A percentile compares a stretch with the other conserved stretches of the same genome.
Evolutionary conservation across 2,113 vertebrate species (phyloP).

Genomic region (Corythoichthys haematopterus): DNA sequence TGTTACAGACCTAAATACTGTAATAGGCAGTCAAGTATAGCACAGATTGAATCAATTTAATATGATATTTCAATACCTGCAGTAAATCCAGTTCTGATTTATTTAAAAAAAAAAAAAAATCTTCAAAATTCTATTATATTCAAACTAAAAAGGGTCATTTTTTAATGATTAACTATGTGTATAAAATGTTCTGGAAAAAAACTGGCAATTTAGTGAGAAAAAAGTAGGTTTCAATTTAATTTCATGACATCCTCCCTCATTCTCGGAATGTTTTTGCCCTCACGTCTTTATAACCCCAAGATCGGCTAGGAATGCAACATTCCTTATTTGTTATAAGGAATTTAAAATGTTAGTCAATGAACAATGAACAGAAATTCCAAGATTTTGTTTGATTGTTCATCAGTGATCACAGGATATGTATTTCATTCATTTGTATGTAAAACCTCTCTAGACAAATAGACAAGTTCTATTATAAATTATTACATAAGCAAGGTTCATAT

Average conservation of each 20-base stretch:
- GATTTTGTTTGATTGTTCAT: background rate
- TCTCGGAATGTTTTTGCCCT: background rate
- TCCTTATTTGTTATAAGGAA: background rate
- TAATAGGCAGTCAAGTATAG: no score
- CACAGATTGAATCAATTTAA: no score
- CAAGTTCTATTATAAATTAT: background rate
- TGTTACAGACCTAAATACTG: no score
- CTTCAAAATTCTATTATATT: no score
- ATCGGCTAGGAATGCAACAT: background rate
- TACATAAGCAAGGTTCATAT: constrained; percentile 8
- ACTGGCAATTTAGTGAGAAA: background rate
- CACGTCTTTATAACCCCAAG: background rate
- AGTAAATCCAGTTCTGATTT: no score
- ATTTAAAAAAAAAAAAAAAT: no score
- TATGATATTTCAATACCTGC: no score
- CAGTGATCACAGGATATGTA: background rate
- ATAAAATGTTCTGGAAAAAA: constrained; percentile 9
- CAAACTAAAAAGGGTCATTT: background rate
- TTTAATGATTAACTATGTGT: background rate
- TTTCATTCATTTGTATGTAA: background rate
- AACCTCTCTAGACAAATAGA: constrained; percentile 5
- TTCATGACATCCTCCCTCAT: background rate
- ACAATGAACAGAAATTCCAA: background rate
- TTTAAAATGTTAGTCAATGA: background rate
- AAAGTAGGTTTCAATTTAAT: background rate